Evolutionary conservation across 1,140 invertebrate genomes (phyloP).

Genomic region (Lucilia cuprina): DNA sequence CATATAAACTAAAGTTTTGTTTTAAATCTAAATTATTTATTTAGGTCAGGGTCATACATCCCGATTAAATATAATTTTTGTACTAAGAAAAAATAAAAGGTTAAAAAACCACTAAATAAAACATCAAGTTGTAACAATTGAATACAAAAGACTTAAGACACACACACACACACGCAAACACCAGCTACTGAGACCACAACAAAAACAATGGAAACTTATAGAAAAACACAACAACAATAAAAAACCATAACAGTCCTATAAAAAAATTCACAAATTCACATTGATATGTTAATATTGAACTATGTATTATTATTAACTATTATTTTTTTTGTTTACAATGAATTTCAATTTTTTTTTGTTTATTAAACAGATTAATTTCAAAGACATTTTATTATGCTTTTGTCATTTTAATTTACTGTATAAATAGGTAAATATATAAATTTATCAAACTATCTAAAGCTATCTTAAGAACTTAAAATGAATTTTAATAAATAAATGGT

Average conservation of each 20-base stretch:
- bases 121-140: neutral
- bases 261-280: neutral
- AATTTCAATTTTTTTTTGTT: too few species aligned
- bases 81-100: neutral
- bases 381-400: too few species aligned
- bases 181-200: neutral
- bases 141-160: neutral
- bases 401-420: too few species aligned
- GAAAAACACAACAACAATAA: too few species aligned
- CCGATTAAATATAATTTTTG: neutral
- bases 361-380: too few species aligned
- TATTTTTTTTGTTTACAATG: too few species aligned
- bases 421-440: too few species aligned
- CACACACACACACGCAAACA: neutral
- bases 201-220: too few species aligned
- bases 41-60: neutral
- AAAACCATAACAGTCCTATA: neutral
- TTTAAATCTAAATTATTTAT: neutral
- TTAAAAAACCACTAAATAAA: neutral
- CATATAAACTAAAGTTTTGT: neutral
- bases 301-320: too few species aligned
- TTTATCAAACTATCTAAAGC: too few species aligned
- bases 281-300: neutral
- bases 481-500: too few species aligned
- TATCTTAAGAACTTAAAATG: too few species aligned